Conservation (phyloP, 2,113 vertebrate genomes). For the Daphoenositta chrysoptera region DNA sequence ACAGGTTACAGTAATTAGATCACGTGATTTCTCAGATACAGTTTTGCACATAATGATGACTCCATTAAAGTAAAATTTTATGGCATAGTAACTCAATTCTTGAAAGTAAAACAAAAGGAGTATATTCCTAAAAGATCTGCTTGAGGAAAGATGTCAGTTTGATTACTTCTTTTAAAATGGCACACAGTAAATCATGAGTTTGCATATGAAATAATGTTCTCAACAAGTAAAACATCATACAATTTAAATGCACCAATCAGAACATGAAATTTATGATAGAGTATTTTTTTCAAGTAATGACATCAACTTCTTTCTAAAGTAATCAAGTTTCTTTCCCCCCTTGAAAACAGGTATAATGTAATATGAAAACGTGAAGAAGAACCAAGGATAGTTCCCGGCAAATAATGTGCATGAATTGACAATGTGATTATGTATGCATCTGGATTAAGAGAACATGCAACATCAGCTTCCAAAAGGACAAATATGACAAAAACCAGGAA, state of each 20-base stretch:
- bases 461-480: not conserved
- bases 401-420: not conserved
- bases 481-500: not conserved
- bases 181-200: not conserved
- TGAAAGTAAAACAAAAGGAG: not conserved
- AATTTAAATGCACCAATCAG: not conserved
- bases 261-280: not conserved
- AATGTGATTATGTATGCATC: not conserved
- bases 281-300: not conserved
- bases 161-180: not conserved
- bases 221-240: not conserved
- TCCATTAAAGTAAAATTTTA: not conserved
- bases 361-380: not conserved
- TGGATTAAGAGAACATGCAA: not conserved
- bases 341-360: not conserved
- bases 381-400: not conserved
- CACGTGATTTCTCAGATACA: not conserved
- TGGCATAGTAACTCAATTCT: not conserved
- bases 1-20: not conserved
- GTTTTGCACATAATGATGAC: not conserved
- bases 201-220: not conserved
- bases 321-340: fast-evolving
- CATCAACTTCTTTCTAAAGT: not conserved
- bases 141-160: not conserved
- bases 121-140: not conserved